These are phyloP conservation scores for Drosophila fuyamai DNA, from an alignment of 1,140 invertebrate genomes.

Conservation along the genomic window DNA sequence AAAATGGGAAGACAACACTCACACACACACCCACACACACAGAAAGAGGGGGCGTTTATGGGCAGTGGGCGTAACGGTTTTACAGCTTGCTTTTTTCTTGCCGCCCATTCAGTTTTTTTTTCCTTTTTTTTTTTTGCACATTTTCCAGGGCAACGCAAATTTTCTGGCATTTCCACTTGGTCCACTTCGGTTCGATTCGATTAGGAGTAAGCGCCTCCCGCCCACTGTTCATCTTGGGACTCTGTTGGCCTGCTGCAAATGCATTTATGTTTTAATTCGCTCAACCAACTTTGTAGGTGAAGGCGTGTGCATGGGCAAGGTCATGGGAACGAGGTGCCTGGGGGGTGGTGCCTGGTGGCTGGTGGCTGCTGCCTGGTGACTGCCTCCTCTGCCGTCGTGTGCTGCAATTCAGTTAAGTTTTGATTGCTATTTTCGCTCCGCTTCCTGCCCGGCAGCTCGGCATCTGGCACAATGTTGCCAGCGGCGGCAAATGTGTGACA, in stretches of 20 bases:
- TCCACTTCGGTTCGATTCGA: slow-evolving; percentile 44
- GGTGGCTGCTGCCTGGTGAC: slow-evolving; percentile 8
- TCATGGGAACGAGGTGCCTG: not conserved
- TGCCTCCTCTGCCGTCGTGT: slow-evolving; percentile 45
- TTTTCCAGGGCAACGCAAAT: slow-evolving; percentile 38
- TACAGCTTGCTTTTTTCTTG: slow-evolving; percentile 15
- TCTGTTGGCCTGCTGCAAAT: slow-evolving; percentile 52
- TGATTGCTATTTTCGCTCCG: slow-evolving; percentile 83
- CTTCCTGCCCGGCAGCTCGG: slow-evolving; percentile 63
- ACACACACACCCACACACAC: not conserved
- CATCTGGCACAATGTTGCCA: slow-evolving; percentile 67
- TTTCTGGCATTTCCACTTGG: slow-evolving; percentile 45
- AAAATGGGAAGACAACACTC: slow-evolving; percentile 7
- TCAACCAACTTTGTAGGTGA: slow-evolving; percentile 55
- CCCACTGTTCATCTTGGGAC: slow-evolving; percentile 3
- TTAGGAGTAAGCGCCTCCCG: slow-evolving; percentile 35
- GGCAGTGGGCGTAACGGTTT: slow-evolving; percentile 39
- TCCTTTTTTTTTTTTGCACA: slow-evolving; percentile 9
- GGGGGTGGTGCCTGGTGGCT: not conserved
- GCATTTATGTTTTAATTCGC: slow-evolving; percentile 79
- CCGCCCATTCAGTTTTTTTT: not conserved
- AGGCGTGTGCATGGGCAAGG: not conserved
- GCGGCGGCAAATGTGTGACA: slow-evolving; percentile 79
- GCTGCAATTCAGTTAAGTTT: slow-evolving; percentile 82
- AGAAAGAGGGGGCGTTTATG: slow-evolving; percentile 25